Base-by-base conservation (phyloP, 2,888 invertebrate genomes). In the Zygogramma bicolorata region DNA sequence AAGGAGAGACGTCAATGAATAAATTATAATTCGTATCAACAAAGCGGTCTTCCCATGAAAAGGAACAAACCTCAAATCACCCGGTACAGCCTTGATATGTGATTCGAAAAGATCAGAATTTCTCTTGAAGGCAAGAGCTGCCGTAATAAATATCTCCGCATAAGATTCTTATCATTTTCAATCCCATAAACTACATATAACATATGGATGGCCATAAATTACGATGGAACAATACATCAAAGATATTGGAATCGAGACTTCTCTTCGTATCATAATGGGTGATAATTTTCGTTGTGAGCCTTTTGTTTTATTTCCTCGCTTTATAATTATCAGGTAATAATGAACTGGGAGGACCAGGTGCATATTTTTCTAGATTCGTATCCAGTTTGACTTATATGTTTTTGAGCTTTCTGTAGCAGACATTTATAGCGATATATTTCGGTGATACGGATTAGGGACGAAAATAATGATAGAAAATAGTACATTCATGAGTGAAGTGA, bases 251-350 rank as follows among this genome's bases (percentile, higher is more conserved):
- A 57, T 67, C 71, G 71, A 62, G 58, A 57, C 61, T 65, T 71
- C 57, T 71, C 58, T 20, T 46, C 40, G 29, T 59, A 67, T 59
- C 42, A 61, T 70, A 66, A 66, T 63, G 70, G 70, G 65, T 68
- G 65, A 70, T 73, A 62, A 65, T 70, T 67, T 70, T 59, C 68
- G 62, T 38, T 65, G 67, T 46, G 73, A 69, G 59, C 84, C 82
- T 83, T 84, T 84, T 83, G 42, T 82, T 85, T 84, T 73, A 74
- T 78, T 73, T 74, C 70, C 72, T 73, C 70, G 73, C 76, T 73
- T 77, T 76, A 72, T 71, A 76, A 75, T 76, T 74, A 76, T 68
- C 65, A 46, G 53, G 40, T 57, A 67, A 73, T 76, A 74, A 75
- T 74, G 71, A 74, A 74, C 68, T 74, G 74, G 74, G 74, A 65